Evolutionary conservation across 2,113 vertebrate species (phyloP).

Genomic region (Anolis sagrei): DNA sequence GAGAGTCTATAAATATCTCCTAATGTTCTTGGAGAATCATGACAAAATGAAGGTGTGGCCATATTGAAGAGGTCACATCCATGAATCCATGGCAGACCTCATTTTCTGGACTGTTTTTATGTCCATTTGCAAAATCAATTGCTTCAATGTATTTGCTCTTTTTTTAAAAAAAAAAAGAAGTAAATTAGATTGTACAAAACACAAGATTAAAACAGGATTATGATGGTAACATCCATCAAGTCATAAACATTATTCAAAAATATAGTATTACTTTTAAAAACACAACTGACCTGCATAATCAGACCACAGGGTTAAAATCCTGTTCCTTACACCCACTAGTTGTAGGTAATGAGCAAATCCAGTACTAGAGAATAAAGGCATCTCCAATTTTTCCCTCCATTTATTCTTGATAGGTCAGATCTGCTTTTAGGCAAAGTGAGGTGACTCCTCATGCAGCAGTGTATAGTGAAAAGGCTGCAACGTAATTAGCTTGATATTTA

Average conservation of each 20-base stretch:
- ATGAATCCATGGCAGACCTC: background rate
- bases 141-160: no score
- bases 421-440: no score
- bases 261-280: background rate
- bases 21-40: background rate
- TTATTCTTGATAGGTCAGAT: no score
- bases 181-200: background rate
- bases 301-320: background rate
- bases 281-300: background rate
- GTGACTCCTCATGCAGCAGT: no score
- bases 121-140: background rate
- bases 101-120: background rate
- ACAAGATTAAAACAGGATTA: background rate
- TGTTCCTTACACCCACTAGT: no score
- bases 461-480: no score
- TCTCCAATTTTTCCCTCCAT: no score
- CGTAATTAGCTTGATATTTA: no score
- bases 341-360: no score
- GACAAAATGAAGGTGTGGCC: background rate
- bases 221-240: no score
- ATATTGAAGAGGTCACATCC: background rate
- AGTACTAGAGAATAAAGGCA: no score
- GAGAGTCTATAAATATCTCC: background rate
- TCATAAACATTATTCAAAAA: background rate
- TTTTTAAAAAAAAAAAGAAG: background rate